These are phyloP conservation scores for Eulemur coronatus DNA, from an alignment of 2,797 vertebrate species.

Conservation along the genomic window DNA sequence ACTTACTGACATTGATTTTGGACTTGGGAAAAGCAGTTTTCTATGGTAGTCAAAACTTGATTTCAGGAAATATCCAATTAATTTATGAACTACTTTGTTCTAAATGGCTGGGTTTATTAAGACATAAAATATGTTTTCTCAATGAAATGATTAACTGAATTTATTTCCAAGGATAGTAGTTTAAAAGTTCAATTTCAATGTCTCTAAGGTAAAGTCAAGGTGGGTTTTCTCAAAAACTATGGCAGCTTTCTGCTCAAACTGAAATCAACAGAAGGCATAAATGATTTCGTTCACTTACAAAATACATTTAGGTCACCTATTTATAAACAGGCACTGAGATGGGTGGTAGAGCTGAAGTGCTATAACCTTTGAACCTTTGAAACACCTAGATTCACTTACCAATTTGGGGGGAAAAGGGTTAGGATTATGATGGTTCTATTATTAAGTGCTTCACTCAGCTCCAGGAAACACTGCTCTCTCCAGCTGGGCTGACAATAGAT, in stretches of 20 bases:
- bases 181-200: not conserved
- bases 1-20: not conserved
- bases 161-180: not conserved
- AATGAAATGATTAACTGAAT: not conserved
- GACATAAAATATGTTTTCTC: not conserved
- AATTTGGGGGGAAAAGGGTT: not conserved
- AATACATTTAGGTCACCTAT: not conserved
- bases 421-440: not conserved
- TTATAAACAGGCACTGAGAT: not conserved
- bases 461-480: not conserved
- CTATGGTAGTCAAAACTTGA: not conserved
- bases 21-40: not conserved
- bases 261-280: not conserved
- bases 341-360: not conserved
- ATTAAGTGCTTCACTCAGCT: not conserved
- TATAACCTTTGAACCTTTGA: not conserved
- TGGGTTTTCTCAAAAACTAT: not conserved
- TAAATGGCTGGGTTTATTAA: not conserved
- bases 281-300: not conserved
- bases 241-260: not conserved
- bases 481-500: not conserved
- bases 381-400: not conserved
- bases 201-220: not conserved
- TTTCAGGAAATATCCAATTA: not conserved
- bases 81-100: not conserved